Evolutionary conservation across 2,797 vertebrate species (phyloP).

Genomic region (Ciconia nigra): DNA sequence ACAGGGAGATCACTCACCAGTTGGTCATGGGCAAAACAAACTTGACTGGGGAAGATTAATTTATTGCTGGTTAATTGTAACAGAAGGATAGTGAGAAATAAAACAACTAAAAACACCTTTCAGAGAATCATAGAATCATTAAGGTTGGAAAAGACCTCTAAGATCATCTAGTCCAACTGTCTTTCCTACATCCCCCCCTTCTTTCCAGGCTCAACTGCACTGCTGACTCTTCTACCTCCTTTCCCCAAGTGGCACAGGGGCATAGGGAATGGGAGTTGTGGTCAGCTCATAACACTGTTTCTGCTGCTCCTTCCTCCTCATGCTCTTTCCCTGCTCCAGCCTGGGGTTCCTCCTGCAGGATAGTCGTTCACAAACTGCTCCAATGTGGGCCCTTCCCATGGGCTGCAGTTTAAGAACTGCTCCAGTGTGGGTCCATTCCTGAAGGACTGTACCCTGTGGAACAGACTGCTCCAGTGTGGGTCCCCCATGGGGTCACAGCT

Average conservation of each 20-base stretch:
- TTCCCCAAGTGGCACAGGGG: not conserved
- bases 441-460: too few species aligned
- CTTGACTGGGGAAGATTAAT: not conserved
- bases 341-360: not conserved
- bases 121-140: too few species aligned
- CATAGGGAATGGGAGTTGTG: not conserved
- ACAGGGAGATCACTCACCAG: too few species aligned
- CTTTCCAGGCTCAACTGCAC: not conserved
- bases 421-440: not conserved
- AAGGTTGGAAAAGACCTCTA: too few species aligned
- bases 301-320: not conserved
- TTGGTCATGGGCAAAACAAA: not conserved
- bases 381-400: not conserved
- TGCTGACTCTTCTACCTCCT: not conserved
- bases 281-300: not conserved
- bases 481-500: not conserved
- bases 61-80: not conserved
- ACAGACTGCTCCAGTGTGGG: not conserved
- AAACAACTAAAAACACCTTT: not conserved
- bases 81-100: not conserved
- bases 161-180: too few species aligned
- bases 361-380: not conserved
- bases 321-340: not conserved
- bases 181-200: fast-evolving
- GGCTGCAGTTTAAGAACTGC: not conserved